Conservation (phyloP, 1,140 invertebrate species). For the Atta texana region DNA sequence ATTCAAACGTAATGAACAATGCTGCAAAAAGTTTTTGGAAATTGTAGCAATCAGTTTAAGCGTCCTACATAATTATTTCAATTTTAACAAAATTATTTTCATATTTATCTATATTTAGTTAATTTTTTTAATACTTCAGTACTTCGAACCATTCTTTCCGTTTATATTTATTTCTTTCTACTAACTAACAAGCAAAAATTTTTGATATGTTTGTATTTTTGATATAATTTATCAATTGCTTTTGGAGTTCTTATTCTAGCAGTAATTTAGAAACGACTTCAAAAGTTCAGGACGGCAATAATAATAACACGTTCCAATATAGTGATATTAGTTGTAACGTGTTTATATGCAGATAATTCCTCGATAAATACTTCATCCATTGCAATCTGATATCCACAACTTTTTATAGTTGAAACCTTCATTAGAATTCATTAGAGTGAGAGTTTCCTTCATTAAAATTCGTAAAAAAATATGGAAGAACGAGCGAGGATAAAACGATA, state of each 20-base stretch:
- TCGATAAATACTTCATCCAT: conserved; percentile 13
- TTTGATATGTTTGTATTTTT: background rate
- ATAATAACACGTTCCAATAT: conserved; percentile 55
- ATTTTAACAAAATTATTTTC: too few species aligned
- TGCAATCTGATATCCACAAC: conserved; percentile 52
- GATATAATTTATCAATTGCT: background rate
- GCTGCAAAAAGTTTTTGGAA: too few species aligned
- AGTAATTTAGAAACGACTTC: conserved; percentile 25
- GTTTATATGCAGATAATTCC: conserved; percentile 51
- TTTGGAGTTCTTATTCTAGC: background rate
- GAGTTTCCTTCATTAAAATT: conserved; percentile 27
- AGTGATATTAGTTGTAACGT: conserved; percentile 69
- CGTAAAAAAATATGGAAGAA: background rate
- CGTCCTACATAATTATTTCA: too few species aligned
- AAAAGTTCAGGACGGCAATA: conserved; percentile 26
- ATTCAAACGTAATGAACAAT: too few species aligned
- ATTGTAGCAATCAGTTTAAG: too few species aligned
- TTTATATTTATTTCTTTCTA: background rate
- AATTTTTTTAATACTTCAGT: too few species aligned
- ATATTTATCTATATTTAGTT: too few species aligned
- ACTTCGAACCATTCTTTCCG: too few species aligned
- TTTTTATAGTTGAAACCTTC: conserved; percentile 62
- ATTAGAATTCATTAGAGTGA: conserved; percentile 67
- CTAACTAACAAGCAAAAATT: background rate
- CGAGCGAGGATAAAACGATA: conserved; percentile 16